phyloP scores from a whole-genome alignment of 2,888 invertebrate genomes.

The Ganaspis brasiliensis region DNA sequence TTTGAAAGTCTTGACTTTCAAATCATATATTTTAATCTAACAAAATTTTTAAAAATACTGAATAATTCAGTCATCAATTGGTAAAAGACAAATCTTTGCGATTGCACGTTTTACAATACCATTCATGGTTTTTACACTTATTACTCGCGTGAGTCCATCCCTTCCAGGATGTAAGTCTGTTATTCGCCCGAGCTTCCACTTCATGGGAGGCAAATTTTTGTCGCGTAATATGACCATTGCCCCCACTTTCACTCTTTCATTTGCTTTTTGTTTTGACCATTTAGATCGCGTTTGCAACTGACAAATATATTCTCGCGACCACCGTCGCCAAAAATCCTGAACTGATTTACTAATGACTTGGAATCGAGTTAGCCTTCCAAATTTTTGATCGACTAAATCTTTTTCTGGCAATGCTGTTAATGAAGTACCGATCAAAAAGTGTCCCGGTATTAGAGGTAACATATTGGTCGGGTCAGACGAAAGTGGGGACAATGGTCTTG shows the following conservation, averaged over 20 bases:
- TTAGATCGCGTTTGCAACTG: not conserved
- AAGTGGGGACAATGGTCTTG: slow-evolving; percentile 64
- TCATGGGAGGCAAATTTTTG: slow-evolving; percentile 48
- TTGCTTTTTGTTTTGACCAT: slow-evolving; percentile 20
- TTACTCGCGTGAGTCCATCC: slow-evolving; percentile 40
- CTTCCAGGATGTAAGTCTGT: slow-evolving; percentile 47
- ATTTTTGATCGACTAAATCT: too few relatives aligned
- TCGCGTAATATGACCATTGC: slow-evolving; percentile 47
- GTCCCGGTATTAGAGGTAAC: slow-evolving; percentile 40
- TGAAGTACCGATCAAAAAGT: slow-evolving; percentile 33
- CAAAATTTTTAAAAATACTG: too few relatives aligned
- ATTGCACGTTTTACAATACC: slow-evolving; percentile 42
- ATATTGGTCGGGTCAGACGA: slow-evolving; percentile 59
- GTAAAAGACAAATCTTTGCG: too few relatives aligned
- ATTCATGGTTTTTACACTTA: too few relatives aligned
- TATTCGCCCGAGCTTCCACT: slow-evolving; percentile 51
- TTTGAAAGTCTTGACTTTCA: too few relatives aligned
- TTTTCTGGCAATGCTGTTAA: slow-evolving; percentile 44
- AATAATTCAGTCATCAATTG: too few relatives aligned
- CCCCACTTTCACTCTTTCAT: slow-evolving; percentile 32
- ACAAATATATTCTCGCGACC: slow-evolving; percentile 38
- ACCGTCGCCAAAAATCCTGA: slow-evolving; percentile 46
- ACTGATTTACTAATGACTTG: slow-evolving; percentile 45
- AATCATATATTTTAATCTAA: too few relatives aligned
- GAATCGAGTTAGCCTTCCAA: slow-evolving; percentile 64